Evolutionary conservation across 2,797 vertebrate species (phyloP), one percentile per base, ranked within the genome.

Genomic region (Chelon auratus): DNA sequence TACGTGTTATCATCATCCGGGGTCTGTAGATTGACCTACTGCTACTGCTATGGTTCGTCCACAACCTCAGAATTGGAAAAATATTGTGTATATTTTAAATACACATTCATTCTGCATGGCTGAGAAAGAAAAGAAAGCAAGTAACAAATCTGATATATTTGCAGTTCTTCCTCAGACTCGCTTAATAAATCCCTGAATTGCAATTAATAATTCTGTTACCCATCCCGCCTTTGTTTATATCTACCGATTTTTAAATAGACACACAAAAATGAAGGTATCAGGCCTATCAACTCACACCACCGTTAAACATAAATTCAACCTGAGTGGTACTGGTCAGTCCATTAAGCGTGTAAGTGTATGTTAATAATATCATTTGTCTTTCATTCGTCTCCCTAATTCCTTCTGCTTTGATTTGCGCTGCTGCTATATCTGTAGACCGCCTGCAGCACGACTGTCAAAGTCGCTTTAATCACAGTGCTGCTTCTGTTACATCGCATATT

Each of bases 381-480:
- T 86, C 76, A 83, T 85, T 84, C 81, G 84, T 73, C 78, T 86
- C 66, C 70, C 58, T 73, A 73, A 78, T 81, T 68, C 64, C 66
- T 75, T 72, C 67, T 45, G 57, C 76, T 45, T 20, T 53, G 55
- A 68, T 62, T 81, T 75, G 58, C 77, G 78, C 22, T 9, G 74
- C 59, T 86, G 81, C 88, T 92, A 91, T 87, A 90, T 92, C 83
- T 85, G 91, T 83, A 62, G 59, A 83, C 14, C 1, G 89, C 91
- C 90, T 69, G 71, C 76, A 72, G 91, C 87, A 1, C 1, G 5
- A 43, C 74, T 93, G 92, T 92, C 92, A 92, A 40, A 86, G 12
- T 81, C 78, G 57, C 63, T 93, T 81, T 77, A 72, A 77, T 93
- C 91, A 92, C 69, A 26, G 42, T 22, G 60, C 72, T 78, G 73